Base-by-base conservation (phyloP, 2,113 vertebrate genomes). In the Myiozetetes cayanensis region DNA sequence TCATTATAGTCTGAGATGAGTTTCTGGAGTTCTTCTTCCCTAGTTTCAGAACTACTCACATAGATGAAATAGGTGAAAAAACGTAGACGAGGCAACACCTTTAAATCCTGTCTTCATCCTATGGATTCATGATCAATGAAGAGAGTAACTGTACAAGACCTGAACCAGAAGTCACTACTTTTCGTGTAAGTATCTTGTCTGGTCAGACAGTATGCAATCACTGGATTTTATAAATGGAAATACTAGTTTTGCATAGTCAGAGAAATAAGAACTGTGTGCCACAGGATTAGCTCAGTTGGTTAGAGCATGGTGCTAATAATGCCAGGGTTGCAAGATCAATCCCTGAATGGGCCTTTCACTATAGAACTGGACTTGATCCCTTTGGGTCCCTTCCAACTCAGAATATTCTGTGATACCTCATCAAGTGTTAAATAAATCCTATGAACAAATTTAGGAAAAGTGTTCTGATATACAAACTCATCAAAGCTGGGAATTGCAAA, bases 1-100 rank as follows among this genome's bases (percentile, higher is more conserved):
- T 97, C 33, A 46, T 37, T 74, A 41, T 39, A 87, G 37, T 81
- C 41, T 62, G 59, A 73, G 49, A 72, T 56, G 37, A 91, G 9
- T 67, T 89, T 92, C 89, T 96, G 55, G 46, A 94, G 65, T 22
- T 68, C 41, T 56, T 93, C 28, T 87, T 92, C 20, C 83, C 63
- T 72, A 76, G 5, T 68, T 89, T 95, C 70, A 68, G 8, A 13
- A 68, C 10, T 19, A 59, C 22, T n/a, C 8, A 66, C 33, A 19
- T 14, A 84, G 70, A 63, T 62, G 4, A 58, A 90, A 81, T 28
- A 2, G 14, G 12, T 56, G 74, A 73, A 92, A 70, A 85, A 75
- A 87, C 10, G 14, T 31, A 39, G 10, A 85, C 6, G 13, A 65
- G 20, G 46, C 85, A 85, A 77, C 4, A 8, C 41, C 37, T 82